Evolutionary conservation across 2,797 vertebrate species (phyloP), one percentile per base, ranked within the genome.

Genomic region (Hirundo rustica): DNA sequence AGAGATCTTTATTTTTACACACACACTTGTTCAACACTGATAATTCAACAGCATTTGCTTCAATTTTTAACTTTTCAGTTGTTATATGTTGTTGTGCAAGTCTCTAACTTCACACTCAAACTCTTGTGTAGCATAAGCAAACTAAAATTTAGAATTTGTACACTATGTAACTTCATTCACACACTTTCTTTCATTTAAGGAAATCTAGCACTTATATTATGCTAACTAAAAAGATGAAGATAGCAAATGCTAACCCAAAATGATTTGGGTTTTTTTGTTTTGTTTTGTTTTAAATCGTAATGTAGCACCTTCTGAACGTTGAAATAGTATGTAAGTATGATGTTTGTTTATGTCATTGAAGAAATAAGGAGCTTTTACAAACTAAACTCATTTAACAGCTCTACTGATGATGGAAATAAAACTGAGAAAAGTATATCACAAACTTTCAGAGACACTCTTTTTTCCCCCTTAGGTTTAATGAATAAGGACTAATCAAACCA

Each of bases 391-490:
- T 78, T 84, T 82, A 79, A 82, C 25, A 79, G 4, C 16, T 68
- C 54, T 58, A 29, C 29, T 86, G 44, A 75, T 38, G 10, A 66
- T 26, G 9, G 55, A 85, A 85, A 79, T 32, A 76, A 88, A 91
- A 73, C 32, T 36, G 32, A 53, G n/a, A 34, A 93, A 89, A 93
- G 45, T 57, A 67, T 7, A 67, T 16, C n/a, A 36, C 26, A 42
- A 1, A 27, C 16, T 88, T 58, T 71, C 34, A 70, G 0, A 0
- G 27, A 67, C 15, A 29, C 5, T 58, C 5, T 54, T 57, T 50
- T 74, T 27, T 10, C 11, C 14, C 3, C 19, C 23, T 34, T 30
- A 73, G 7, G 13, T 88, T 84, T 91, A 79, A 92, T 4, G 2
- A 89, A 34, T 42, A 62, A 73, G 16, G 36, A 75, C 32, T 86